These are phyloP conservation scores for Cichlasoma orientale DNA, from an alignment of 2,797 vertebrate species.

Conservation along the genomic window DNA sequence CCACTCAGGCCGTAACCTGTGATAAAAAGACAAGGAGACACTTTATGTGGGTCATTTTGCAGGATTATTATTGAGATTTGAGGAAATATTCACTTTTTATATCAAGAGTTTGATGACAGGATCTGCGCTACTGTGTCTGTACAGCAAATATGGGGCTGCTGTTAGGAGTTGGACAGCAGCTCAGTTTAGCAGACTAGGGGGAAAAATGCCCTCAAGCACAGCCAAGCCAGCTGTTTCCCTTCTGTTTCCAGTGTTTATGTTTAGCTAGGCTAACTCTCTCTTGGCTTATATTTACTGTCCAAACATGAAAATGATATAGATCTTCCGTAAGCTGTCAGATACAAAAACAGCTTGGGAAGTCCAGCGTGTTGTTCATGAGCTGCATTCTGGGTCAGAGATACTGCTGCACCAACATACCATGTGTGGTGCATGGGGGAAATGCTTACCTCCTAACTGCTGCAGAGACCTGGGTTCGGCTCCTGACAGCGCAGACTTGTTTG, in stretches of 20 bases:
- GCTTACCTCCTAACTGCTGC: neutral
- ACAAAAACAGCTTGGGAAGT: neutral
- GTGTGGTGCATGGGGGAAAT: neutral
- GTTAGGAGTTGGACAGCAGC: neutral
- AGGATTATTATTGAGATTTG: neutral
- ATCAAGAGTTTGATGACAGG: neutral
- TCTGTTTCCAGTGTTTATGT: constrained; percentile 2
- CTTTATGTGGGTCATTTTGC: neutral
- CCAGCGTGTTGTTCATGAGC: neutral
- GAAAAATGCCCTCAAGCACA: neutral
- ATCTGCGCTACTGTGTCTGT: neutral
- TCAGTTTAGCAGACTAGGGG: neutral
- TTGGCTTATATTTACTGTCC: constrained; percentile 1
- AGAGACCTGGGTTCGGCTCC: neutral
- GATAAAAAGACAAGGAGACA: neutral
- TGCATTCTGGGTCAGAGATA: constrained; percentile 3
- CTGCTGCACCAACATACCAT: neutral
- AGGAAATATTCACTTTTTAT: neutral
- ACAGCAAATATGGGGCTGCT: neutral
- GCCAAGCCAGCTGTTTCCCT: neutral
- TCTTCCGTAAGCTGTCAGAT: neutral
- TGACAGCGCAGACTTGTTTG: neutral
- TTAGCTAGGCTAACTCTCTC: neutral
- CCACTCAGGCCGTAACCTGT: neutral
- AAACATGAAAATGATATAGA: constrained; percentile 11